Evolutionary conservation across 2,113 vertebrate genomes (phyloP).

Genomic region (Eudyptes chrysolophus): DNA sequence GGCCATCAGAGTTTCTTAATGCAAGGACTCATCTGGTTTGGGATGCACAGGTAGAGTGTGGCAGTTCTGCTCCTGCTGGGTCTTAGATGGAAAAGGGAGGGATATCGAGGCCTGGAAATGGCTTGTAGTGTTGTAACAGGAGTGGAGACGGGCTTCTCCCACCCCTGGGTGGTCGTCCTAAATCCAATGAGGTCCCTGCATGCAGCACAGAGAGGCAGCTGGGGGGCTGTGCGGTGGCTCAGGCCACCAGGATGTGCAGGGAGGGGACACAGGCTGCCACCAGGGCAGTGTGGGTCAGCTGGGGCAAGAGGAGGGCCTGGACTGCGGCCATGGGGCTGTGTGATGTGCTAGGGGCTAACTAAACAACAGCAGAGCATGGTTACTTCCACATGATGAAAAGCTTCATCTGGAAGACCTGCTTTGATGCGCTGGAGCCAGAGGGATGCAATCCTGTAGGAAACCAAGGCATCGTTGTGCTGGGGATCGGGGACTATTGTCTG

Average conservation of each 20-base stretch:
- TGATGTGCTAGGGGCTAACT: not conserved
- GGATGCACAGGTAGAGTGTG: rapidly evolving
- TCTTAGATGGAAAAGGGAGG: not conserved
- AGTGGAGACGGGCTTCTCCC: not conserved
- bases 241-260: not conserved
- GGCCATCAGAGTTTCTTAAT: not conserved
- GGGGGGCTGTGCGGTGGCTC: not conserved
- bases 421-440: not conserved
- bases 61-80: not conserved
- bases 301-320: not conserved
- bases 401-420: not conserved
- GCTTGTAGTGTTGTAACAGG: not conserved
- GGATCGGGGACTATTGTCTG: not conserved
- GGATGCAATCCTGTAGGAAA: not conserved
- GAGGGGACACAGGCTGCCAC: not conserved
- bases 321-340: rapidly evolving
- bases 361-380: not conserved
- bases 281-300: not conserved
- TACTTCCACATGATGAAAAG: not conserved
- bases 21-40: not conserved
- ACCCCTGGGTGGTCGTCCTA: too few relatives aligned
- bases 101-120: not conserved
- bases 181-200: not conserved
- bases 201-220: not conserved
- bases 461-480: rapidly evolving